Evolutionary conservation across 1,140 invertebrate genomes (phyloP).

Genomic region (Heliconius congener): DNA sequence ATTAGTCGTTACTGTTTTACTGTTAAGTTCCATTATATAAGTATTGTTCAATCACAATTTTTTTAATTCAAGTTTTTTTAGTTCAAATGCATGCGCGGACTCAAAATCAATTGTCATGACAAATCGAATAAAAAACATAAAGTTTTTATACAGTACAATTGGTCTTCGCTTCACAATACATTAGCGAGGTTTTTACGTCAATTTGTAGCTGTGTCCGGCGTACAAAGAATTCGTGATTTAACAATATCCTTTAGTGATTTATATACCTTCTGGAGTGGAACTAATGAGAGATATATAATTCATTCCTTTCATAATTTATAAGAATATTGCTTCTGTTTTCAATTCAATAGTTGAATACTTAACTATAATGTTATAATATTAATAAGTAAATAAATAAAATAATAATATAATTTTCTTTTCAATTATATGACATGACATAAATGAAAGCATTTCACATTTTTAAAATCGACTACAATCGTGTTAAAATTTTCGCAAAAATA

Average conservation of each 20-base stretch:
- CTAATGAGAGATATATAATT: neutral
- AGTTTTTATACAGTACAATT: neutral
- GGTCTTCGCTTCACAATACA: neutral
- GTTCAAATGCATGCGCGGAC: neutral
- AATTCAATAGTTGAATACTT: neutral
- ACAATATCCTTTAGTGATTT: conserved; percentile 7
- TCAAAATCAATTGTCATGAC: neutral
- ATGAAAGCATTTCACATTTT: no score
- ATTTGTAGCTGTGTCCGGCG: conserved; percentile 2
- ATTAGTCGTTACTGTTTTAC: no score
- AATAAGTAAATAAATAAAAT: no score
- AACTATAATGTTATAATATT: neutral
- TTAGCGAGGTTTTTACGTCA: conserved; percentile 3
- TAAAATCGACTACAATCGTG: no score
- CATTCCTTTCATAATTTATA: conserved; percentile 1
- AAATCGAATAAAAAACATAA: neutral
- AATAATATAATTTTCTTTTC: no score
- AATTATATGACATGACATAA: no score
- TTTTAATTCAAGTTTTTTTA: neutral
- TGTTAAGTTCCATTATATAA: no score
- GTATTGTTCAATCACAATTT: neutral
- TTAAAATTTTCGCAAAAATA: neutral
- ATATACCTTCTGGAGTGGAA: conserved; percentile 4
- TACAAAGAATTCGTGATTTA: conserved; percentile 2
- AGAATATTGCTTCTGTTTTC: neutral